Evolutionary conservation across 2,888 invertebrate species (phyloP).

Genomic region (Cerceris ruficornis): DNA sequence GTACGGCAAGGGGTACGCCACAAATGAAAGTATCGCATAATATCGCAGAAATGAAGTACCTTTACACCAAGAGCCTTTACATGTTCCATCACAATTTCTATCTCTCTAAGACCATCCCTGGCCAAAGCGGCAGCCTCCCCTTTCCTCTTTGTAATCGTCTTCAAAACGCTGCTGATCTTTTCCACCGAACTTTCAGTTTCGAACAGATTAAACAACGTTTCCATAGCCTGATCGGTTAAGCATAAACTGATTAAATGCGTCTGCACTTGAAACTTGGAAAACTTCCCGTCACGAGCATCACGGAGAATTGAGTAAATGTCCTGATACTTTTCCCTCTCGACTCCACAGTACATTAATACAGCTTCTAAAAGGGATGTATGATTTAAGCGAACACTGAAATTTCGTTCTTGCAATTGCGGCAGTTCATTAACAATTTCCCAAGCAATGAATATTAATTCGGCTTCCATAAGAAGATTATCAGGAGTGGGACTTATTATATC

Average conservation of each 20-base stretch:
- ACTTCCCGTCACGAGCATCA: conserved; percentile 84
- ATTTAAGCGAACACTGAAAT: conserved; percentile 89
- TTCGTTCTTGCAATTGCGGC: conserved; percentile 85
- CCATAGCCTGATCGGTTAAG: conserved; percentile 87
- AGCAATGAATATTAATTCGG: conserved; percentile 91
- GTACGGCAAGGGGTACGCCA: no score
- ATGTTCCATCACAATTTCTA: conserved; percentile 88
- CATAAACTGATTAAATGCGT: conserved; percentile 87
- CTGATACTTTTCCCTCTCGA: conserved; percentile 87
- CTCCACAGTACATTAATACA: conserved; percentile 90
- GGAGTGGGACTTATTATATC: conserved; percentile 93
- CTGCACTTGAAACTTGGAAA: conserved; percentile 88
- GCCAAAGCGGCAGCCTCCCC: conserved; percentile 87
- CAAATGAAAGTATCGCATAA: background rate
- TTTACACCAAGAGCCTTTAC: conserved; percentile 89
- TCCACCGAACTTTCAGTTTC: conserved; percentile 86
- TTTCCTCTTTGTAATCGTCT: conserved; percentile 86
- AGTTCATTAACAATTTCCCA: conserved; percentile 89
- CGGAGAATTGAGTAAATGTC: conserved; percentile 82
- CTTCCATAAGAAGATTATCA: conserved; percentile 90
- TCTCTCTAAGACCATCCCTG: conserved; percentile 88
- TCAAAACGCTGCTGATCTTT: conserved; percentile 85
- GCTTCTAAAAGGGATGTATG: conserved; percentile 90
- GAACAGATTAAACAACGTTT: conserved; percentile 86
- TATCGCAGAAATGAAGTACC: conserved; percentile 79